Base-by-base conservation (phyloP, 2,797 vertebrate species). In the Eidolon dupreanum region DNA sequence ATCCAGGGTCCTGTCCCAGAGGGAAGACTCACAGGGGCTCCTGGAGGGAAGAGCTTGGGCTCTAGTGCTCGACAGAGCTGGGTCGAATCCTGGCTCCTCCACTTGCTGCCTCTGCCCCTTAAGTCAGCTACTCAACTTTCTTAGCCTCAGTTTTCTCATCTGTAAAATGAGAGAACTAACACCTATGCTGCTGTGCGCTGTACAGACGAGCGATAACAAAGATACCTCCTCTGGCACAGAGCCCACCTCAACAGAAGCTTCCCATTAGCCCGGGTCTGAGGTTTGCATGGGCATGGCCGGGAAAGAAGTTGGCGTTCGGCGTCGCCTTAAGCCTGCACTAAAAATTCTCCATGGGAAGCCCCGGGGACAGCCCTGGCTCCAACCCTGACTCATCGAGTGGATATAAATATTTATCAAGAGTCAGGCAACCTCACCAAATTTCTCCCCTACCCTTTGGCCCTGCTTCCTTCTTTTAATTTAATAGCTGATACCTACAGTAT, bases 341-440 rank as follows among this genome's bases (percentile, higher is more conserved):
- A 89, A 92, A 66, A 28, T 75, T 74, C 71, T 90, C 71, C 33
- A 2, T 20, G 61, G 17, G 31, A 81, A 91, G 88, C 36, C 70
- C 22, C 20, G 7, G 11, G n/a, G 53, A 61, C 36, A 81, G 53
- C 84, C 83, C 83, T 96, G 96, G 89, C 81, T 93, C 74, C 71
- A 51, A 59, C 46, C 41, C 26, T 1, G 28, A 84, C 86, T 86
- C 53, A 10, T 41, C 51, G 68, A 88, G 66, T 70, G 63, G 68
- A 33, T 90, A 92, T 92, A 68, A 81, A 90, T 90, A 85, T 94
- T 94, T 79, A 97, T 38, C 26, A 87, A 93, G 71, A 74, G 53
- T 71, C 79, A 73, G 75, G 59, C 66, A 75, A n/a, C 74, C 89
- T 96, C 77, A 74, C 77, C 89, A 74, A 33, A 82, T 90, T 71